Evolutionary conservation across 1,140 invertebrate species (phyloP).

Genomic region (Drosophila rufa): DNA sequence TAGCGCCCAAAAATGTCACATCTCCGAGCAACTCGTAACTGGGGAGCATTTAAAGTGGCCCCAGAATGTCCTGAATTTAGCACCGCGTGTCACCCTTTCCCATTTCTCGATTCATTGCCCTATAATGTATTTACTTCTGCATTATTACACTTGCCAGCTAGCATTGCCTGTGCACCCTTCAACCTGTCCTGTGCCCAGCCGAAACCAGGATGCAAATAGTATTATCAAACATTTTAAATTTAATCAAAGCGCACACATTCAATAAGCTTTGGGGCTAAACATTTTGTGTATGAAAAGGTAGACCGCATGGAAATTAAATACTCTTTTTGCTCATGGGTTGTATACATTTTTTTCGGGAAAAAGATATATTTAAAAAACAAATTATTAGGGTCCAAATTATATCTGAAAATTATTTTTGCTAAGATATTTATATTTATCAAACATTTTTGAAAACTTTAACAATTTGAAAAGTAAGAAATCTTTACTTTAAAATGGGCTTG

Average conservation of each 20-base stretch:
- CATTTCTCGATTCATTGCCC: constrained; percentile 25
- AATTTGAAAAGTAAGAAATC: not conserved
- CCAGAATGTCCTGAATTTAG: constrained; percentile 13
- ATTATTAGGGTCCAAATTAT: too few species aligned
- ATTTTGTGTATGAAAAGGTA: constrained; percentile 53
- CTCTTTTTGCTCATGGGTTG: not conserved
- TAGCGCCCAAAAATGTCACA: constrained; percentile 1
- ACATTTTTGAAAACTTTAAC: too few species aligned
- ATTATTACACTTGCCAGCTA: constrained; percentile 43
- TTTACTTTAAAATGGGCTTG: too few species aligned
- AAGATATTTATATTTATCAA: too few species aligned
- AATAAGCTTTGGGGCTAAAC: constrained; percentile 48
- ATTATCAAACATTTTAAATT: constrained; percentile 78
- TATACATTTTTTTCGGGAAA: not conserved
- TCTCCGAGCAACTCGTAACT: not conserved
- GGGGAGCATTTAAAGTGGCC: constrained; percentile 13
- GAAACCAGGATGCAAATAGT: constrained; percentile 56
- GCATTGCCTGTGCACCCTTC: too few species aligned
- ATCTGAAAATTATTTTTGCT: too few species aligned
- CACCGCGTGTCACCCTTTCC: not conserved
- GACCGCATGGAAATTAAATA: constrained; percentile 16
- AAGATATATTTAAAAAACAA: not conserved
- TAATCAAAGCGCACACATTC: constrained; percentile 71
- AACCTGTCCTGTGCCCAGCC: not conserved
- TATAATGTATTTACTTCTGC: constrained; percentile 53